phyloP scores from a whole-genome alignment of 1,140 invertebrate genomes.

The Delia radicum region DNA sequence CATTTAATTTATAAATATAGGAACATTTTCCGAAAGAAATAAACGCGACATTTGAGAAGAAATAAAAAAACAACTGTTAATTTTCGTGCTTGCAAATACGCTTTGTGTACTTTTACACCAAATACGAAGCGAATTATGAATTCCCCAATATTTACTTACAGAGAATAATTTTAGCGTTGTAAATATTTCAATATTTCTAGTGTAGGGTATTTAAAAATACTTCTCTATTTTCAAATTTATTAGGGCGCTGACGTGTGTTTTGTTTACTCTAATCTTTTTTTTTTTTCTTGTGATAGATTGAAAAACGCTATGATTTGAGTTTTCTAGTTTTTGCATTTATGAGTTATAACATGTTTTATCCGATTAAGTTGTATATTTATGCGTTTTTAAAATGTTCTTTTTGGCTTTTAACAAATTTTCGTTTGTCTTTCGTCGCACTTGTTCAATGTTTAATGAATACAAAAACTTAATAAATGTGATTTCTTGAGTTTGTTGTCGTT shows the following conservation, averaged over 20 bases:
- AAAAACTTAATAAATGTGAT: background rate
- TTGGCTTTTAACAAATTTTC: background rate
- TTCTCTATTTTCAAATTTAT: background rate
- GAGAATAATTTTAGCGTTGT: too few species aligned
- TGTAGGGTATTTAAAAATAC: background rate
- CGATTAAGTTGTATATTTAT: slow-evolving; percentile 16
- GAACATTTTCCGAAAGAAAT: too few species aligned
- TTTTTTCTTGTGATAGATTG: background rate
- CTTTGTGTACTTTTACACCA: too few species aligned
- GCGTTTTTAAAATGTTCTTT: slow-evolving; percentile 8
- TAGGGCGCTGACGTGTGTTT: background rate
- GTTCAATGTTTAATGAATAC: background rate
- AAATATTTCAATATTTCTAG: too few species aligned
- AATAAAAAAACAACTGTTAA: too few species aligned
- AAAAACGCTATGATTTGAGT: background rate
- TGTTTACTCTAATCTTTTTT: background rate
- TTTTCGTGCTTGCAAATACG: too few species aligned
- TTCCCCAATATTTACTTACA: too few species aligned
- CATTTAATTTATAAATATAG: too few species aligned
- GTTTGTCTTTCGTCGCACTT: slow-evolving; percentile 1
- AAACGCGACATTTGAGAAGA: too few species aligned
- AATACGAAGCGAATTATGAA: too few species aligned
- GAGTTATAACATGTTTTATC: background rate
- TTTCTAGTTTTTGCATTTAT: background rate
- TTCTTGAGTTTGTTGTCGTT: background rate